A percentile compares a stretch with the other conserved stretches of the same genome.
These are phyloP conservation scores for Chrysemys picta DNA, from an alignment of 2,113 vertebrate genomes.

Conservation along the genomic window DNA sequence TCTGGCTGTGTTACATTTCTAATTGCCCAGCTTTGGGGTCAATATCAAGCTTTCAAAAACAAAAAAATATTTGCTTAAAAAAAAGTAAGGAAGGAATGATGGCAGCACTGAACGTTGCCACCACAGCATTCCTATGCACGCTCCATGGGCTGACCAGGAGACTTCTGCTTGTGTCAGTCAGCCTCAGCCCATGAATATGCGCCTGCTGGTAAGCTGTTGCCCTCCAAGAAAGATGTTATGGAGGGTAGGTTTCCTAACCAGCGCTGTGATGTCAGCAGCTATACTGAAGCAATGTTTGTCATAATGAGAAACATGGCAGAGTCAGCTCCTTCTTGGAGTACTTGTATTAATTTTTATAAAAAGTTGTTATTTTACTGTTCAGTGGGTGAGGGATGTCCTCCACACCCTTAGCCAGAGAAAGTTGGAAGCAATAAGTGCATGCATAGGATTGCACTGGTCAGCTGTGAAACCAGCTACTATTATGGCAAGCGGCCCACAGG, in stretches of 20 bases:
- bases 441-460: background rate
- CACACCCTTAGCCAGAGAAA: background rate
- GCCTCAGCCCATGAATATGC: fast-evolving
- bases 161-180: background rate
- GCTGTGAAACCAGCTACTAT: background rate
- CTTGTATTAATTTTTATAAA: background rate
- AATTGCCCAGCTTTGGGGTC: background rate
- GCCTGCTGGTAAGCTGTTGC: background rate
- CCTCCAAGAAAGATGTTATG: background rate
- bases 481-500: background rate
- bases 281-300: background rate
- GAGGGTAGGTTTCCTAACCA: background rate
- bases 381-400: background rate
- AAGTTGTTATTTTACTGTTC: background rate
- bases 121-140: background rate
- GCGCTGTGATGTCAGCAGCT: background rate
- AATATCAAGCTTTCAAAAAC: background rate
- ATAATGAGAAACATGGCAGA: background rate
- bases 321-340: background rate
- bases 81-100: background rate
- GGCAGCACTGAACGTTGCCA: background rate
- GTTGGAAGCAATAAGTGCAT: background rate
- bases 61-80: background rate
- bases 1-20: background rate
- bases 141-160: background rate